Percentiles rank a stretch among this genome's conserved stretches.
Conservation (phyloP, 2,797 vertebrate species). For the Danio kyathit region DNA sequence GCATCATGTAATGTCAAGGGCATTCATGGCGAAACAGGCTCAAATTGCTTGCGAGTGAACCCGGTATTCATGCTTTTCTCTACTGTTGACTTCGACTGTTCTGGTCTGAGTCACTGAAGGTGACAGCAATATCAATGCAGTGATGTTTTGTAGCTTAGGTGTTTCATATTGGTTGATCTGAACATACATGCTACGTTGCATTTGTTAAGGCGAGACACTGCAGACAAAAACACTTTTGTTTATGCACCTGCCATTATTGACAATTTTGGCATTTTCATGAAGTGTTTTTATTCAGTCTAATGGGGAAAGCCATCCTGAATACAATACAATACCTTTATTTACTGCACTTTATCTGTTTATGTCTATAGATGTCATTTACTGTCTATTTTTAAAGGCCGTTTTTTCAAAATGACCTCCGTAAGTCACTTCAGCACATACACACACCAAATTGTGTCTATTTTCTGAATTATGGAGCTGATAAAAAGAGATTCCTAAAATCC, state of each 20-base stretch:
- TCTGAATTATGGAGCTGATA: too few species aligned
- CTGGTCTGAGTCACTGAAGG: constrained; percentile 42
- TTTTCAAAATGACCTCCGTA: too few species aligned
- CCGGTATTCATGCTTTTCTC: neutral
- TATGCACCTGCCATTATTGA: too few species aligned
- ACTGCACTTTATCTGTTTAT: too few species aligned
- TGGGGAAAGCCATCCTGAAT: neutral
- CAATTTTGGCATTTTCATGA: too few species aligned
- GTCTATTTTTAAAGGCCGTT: too few species aligned
- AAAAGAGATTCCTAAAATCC: too few species aligned
- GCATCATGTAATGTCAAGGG: constrained; percentile 47
- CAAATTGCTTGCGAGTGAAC: constrained; percentile 1
- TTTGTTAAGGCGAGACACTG: neutral
- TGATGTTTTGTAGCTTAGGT: constrained; percentile 23
- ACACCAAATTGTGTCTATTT: too few species aligned
- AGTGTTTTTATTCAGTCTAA: neutral
- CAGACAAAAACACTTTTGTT: too few species aligned
- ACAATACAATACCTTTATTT: too few species aligned
- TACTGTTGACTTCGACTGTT: constrained; percentile 18
- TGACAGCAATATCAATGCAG: constrained; percentile 40
- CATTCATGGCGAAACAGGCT: constrained; percentile 21
- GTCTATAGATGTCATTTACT: too few species aligned
- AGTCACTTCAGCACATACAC: too few species aligned
- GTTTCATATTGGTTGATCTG: constrained; percentile 2
- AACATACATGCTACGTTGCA: neutral